Percentiles rank a stretch among this genome's conserved stretches.
Evolutionary conservation across 92 coral and sea anemone genomes (phyloP).

Genomic region (Plumapathes pennacea): DNA sequence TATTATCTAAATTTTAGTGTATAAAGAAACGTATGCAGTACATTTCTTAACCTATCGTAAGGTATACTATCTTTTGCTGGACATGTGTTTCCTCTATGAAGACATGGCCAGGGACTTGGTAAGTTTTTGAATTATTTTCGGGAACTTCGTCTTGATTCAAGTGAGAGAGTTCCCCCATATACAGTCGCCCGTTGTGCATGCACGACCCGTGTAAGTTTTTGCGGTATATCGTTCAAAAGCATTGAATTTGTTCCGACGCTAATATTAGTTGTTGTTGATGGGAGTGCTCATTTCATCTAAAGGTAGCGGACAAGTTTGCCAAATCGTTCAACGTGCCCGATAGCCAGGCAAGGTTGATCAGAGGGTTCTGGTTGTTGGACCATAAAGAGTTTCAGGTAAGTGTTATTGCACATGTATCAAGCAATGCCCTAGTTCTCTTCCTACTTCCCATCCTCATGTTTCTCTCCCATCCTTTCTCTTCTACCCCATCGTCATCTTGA

Average conservation of each 20-base stretch:
- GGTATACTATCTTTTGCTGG: constrained; percentile 85
- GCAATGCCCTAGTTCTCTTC: too few relatives aligned
- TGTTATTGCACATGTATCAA: too few relatives aligned
- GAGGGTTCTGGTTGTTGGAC: constrained; percentile 88
- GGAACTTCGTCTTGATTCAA: neutral
- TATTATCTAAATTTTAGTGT: neutral
- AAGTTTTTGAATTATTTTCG: constrained; percentile 11
- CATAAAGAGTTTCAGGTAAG: constrained; percentile 89
- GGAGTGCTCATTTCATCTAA: constrained; percentile 3
- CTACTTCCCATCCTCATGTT: too few relatives aligned
- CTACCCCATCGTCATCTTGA: too few relatives aligned
- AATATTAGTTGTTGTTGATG: too few relatives aligned
- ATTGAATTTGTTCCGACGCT: too few relatives aligned
- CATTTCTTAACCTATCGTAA: constrained; percentile 45
- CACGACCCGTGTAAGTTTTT: too few relatives aligned
- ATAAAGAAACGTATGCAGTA: neutral
- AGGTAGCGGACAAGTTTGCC: constrained; percentile 81
- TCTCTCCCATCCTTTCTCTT: too few relatives aligned
- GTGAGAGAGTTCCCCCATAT: too few relatives aligned
- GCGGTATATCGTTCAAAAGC: too few relatives aligned
- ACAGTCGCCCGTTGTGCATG: too few relatives aligned
- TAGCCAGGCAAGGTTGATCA: constrained; percentile 70
- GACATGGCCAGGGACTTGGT: constrained; percentile 72
- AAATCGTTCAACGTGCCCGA: constrained; percentile 71
- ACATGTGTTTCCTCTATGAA: constrained; percentile 68